Percentiles rank a stretch among this genome's conserved stretches.
Evolutionary conservation across 2,113 vertebrate species (phyloP).

Genomic region (Hyaena hyaena): DNA sequence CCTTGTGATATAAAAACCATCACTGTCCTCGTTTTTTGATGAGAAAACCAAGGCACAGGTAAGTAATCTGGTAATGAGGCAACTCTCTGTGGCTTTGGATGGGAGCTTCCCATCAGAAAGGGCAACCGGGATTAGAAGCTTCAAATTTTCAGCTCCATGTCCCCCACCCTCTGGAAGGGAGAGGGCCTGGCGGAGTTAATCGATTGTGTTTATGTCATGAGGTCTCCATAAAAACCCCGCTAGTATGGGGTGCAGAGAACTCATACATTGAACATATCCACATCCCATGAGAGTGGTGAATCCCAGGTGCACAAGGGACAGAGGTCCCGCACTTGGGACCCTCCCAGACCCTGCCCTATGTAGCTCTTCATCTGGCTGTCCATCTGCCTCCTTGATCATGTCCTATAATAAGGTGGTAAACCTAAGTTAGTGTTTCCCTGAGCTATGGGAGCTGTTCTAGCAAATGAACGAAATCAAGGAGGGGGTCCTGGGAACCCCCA

Average conservation of each 20-base stretch:
- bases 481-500: not conserved
- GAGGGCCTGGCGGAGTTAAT: not conserved
- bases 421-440: not conserved
- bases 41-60: not conserved
- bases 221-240: not conserved
- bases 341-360: not conserved
- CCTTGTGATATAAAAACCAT: conserved; percentile 15
- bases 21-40: not conserved
- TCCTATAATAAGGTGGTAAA: not conserved
- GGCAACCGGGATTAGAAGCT: not conserved
- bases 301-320: not conserved
- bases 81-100: not conserved
- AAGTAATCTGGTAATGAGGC: not conserved
- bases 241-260: not conserved
- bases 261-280: not conserved
- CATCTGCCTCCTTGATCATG: not conserved
- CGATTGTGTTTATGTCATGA: not conserved
- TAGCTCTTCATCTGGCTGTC: not conserved
- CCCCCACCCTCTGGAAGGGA: not conserved
- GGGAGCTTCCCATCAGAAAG: not conserved
- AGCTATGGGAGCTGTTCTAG: not conserved
- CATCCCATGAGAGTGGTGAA: not conserved
- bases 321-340: not conserved
- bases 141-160: not conserved
- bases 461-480: not conserved